phyloP scores from a whole-genome alignment of 2,113 vertebrate species.

The Podarcis cretensis region DNA sequence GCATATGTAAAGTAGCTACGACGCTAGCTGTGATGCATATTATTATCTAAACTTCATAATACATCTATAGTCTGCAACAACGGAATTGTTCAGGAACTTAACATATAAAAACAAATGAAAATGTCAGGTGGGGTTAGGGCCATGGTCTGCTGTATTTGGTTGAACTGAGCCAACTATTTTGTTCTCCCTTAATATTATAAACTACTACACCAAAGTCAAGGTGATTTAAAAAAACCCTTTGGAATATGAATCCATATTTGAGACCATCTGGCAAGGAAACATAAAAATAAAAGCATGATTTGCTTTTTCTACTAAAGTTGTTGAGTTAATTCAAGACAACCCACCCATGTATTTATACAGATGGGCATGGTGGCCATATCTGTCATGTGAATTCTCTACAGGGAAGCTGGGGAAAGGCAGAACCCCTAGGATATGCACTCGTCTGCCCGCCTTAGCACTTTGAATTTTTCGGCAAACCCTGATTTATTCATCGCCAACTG shows the following conservation, averaged over 20 bases:
- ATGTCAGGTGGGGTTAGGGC: neutral
- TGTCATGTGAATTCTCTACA: conserved; percentile 73
- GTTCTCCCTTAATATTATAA: conserved; percentile 35
- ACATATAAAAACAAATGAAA: neutral
- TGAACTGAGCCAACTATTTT: conserved; percentile 33
- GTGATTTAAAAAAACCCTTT: conserved; percentile 30
- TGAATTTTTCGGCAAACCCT: conserved; percentile 79
- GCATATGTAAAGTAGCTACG: neutral
- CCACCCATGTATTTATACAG: conserved; percentile 79
- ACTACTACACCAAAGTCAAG: conserved; percentile 62
- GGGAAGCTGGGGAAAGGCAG: conserved; percentile 72
- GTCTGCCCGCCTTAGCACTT: conserved; percentile 77
- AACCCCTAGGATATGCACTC: conserved; percentile 70
- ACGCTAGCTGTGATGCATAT: neutral
- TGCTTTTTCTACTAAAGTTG: conserved; percentile 61
- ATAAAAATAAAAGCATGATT: conserved; percentile 73
- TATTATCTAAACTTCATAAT: neutral
- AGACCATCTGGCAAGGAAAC: conserved; percentile 65
- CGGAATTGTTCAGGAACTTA: neutral
- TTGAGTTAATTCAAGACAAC: conserved; percentile 76
- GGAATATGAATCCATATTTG: conserved; percentile 55
- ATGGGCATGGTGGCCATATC: conserved; percentile 72
- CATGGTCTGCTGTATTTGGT: conserved; percentile 18
- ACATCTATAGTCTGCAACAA: neutral
- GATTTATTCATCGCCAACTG: conserved; percentile 81